Base-by-base conservation (phyloP, 2,113 vertebrate genomes). In the Malaclemys terrapin region DNA sequence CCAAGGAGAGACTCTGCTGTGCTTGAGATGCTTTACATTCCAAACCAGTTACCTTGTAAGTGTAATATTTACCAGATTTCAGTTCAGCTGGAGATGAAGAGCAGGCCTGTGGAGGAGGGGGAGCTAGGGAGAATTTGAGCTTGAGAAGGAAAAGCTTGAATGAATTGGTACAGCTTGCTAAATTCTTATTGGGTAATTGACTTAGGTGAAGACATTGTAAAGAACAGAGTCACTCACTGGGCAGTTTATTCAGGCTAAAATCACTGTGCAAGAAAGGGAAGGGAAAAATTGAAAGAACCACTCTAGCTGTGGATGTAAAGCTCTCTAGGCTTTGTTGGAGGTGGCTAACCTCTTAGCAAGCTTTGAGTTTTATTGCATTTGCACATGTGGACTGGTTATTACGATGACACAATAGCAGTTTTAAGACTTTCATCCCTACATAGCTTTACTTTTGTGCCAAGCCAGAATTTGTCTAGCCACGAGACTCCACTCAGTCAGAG, bases 1-100 rank as follows among this genome's bases (percentile, higher is more conserved):
- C 98, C 97, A 98, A 91, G 95, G 96, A 89, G 96, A 94, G 92
- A 90, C 82, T 89, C 90, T 62, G 25, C 92, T 95, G 86, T 29
- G 89, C 86, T 95, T 82, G 85, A 87, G 94, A 98, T 97, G 94
- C 94, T 97, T 87, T 8, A 35, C 95, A 97, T 98, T 98, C 98
- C 97, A 97, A 95, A 97, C 96, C 97, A 97, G 96, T 97, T 98
- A 97, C 97, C 98, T 97, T 98, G 90, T 87, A 91, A 96, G 92
- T 96, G 93, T 96, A 96, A 95, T 98, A 96, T 97, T 98, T 98
- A 95, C 97, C 69, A 91, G 85, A 90, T 95, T 98, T 92, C 82
- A 89, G 95, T 98, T 94, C 81, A 95, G 89, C 95, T 96, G 92
- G 92, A 95, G 96, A 96, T 91, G 96, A 93, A 90, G 90, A 97